Base-by-base conservation (phyloP, 2,797 vertebrate species). In the Masticophis lateralis region DNA sequence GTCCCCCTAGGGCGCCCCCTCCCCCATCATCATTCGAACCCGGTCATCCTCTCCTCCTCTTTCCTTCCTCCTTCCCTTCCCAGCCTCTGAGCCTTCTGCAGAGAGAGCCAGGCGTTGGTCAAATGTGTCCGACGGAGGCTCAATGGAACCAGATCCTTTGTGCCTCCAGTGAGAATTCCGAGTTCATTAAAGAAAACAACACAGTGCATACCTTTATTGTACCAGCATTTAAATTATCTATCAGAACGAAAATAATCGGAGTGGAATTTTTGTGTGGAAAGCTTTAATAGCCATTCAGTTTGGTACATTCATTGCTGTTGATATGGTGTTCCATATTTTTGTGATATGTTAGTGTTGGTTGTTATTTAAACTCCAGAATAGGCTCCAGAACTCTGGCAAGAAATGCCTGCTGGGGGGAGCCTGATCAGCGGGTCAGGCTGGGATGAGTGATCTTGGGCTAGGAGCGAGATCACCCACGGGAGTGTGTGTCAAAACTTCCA, bases 91-190 rank as follows among this genome's bases (percentile, higher is more conserved):
- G 28, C 28, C 28, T 5, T 28, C 61, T 27, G 3, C 25, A 4
- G 61, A 6, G 22, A 16, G 63, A 16, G 28, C n/a, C 13, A 14
- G 63, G n/a, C 28, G 5, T 69, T 69, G 12, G 63, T 5, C 28
- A 0, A n/a, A 5, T 5, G 28, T 14, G 28, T n/a, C 63, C 12
- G 5, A 14, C n/a, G 12, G 2, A 14, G 28, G 12, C 3, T 1
- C 28, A n/a, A 16, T 28, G 13, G 63, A 66, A 13, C 28, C 28
- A 13, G 13, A 28, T 2, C 63, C 32, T 16, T 69, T 69, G 28
- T 5, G 28, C 66, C 66, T 69, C 28, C 13, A 16, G 63, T 69
- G n/a, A 69, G 63, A 32, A 69, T 32, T 69, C n/a, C n/a, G n/a
- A 32, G 66, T 32, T 16, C 28, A 32, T 69, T 69, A 16, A 69